These are phyloP conservation scores for Spondyliosoma cantharus DNA, from an alignment of 2,797 vertebrate species.

Conservation along the genomic window DNA sequence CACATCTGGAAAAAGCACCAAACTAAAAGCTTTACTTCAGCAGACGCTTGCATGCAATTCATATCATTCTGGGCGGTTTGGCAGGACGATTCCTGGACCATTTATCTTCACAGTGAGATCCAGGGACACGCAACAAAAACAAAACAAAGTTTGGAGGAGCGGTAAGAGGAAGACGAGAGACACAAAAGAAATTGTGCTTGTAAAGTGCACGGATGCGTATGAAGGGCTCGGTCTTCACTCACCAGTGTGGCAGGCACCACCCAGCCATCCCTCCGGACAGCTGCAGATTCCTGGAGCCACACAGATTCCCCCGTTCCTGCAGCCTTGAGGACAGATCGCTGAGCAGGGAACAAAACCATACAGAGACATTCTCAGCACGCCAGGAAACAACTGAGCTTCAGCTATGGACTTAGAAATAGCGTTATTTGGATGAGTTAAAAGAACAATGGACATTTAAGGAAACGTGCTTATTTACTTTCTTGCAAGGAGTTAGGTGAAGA, in stretches of 20 bases:
- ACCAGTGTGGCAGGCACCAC: constrained; percentile 90
- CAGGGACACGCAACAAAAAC: not conserved
- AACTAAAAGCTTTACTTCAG: constrained; percentile 6
- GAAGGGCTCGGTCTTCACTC: constrained; percentile 38
- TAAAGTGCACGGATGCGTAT: not conserved
- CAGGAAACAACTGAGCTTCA: not conserved
- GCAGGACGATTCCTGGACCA: not conserved
- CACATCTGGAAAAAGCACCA: constrained; percentile 53
- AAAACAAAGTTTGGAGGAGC: not conserved
- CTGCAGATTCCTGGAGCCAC: constrained; percentile 91
- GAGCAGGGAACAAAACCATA: constrained; percentile 57
- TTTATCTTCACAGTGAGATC: not conserved
- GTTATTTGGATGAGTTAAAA: not conserved
- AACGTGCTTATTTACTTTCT: not conserved
- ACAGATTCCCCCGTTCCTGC: constrained; percentile 87
- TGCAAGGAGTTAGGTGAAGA: not conserved
- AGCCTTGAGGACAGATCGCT: constrained; percentile 91
- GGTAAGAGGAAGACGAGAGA: not conserved
- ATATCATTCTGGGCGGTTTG: not conserved
- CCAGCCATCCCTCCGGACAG: constrained; percentile 89
- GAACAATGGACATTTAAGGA: not conserved
- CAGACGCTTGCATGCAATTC: not conserved
- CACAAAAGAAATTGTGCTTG: not conserved
- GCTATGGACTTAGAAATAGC: not conserved
- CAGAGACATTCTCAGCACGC: constrained; percentile 25